phyloP scores from a whole-genome alignment of 2,888 invertebrate genomes.

The Drosophila hamatofila region DNA sequence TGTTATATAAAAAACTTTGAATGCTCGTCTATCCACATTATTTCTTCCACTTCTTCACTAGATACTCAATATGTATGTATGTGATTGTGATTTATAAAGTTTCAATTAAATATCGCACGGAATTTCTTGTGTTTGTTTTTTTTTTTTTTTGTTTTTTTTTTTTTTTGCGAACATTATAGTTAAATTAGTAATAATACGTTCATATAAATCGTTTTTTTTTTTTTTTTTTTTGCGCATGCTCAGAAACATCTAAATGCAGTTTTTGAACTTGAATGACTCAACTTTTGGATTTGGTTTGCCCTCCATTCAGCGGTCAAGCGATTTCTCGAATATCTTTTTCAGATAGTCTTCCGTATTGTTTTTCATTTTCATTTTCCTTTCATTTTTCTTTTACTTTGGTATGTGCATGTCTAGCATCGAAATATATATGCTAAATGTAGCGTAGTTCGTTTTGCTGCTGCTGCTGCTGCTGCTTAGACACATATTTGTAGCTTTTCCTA shows the following conservation, averaged over 20 bases:
- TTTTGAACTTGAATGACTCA: constrained; percentile 74
- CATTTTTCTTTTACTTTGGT: background rate
- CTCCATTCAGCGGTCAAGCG: constrained; percentile 31
- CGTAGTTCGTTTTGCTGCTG: too few relatives aligned
- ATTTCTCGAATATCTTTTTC: constrained; percentile 30
- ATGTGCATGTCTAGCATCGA: constrained; percentile 24
- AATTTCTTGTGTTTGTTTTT: constrained; percentile 31
- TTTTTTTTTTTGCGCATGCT: constrained; percentile 75
- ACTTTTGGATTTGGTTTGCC: constrained; percentile 35
- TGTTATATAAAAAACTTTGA: constrained; percentile 49
- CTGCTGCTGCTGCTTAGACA: constrained; percentile 39
- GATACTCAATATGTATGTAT: constrained; percentile 49
- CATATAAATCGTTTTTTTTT: constrained; percentile 66
- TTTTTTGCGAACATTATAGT: constrained; percentile 40
- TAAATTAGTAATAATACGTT: constrained; percentile 48
- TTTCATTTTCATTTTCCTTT: background rate
- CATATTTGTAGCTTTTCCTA: constrained; percentile 33
- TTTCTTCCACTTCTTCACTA: constrained; percentile 7
- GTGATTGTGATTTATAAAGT: constrained; percentile 48
- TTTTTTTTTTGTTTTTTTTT: constrained; percentile 23
- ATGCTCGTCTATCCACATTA: constrained; percentile 5
- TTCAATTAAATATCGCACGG: constrained; percentile 39
- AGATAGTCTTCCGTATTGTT: constrained; percentile 1
- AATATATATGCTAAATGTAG: constrained; percentile 47
- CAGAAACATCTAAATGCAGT: constrained; percentile 82